Percentiles rank a stretch among this genome's conserved stretches.
Evolutionary conservation across 2,797 vertebrate species (phyloP).

Genomic region (Lepus townsendii): DNA sequence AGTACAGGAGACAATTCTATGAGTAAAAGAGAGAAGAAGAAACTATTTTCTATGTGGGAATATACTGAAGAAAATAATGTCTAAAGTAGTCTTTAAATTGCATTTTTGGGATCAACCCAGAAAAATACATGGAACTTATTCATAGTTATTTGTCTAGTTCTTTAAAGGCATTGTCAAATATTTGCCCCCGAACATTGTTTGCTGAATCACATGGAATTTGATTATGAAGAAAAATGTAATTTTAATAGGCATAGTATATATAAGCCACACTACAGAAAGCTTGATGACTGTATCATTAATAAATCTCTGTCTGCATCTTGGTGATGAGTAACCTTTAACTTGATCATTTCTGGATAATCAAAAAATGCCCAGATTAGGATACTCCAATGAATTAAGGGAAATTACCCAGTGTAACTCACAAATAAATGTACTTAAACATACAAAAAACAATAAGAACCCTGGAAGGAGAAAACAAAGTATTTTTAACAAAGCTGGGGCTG

Average conservation of each 20-base stretch:
- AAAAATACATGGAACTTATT: background rate
- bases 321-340: background rate
- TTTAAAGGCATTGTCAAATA: constrained; percentile 10
- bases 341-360: background rate
- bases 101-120: constrained; percentile 25
- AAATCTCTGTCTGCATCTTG: background rate
- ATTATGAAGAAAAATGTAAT: constrained; percentile 19
- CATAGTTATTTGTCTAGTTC: background rate
- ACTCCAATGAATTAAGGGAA: background rate
- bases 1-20: background rate
- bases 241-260: constrained; percentile 17
- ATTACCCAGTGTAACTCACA: background rate
- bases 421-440: background rate
- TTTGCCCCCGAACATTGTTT: background rate
- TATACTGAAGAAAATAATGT: constrained; percentile 12
- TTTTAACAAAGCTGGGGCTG: background rate
- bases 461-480: background rate
- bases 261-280: background rate
- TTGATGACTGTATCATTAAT: background rate
- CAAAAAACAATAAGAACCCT: background rate
- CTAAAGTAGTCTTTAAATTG: background rate
- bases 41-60: background rate
- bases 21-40: constrained; percentile 26
- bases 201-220: constrained; percentile 26
- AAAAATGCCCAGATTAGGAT: background rate